Evolutionary conservation across 2,113 vertebrate genomes (phyloP), one percentile per base, ranked within the genome.

Genomic region (Aramus guarauna): DNA sequence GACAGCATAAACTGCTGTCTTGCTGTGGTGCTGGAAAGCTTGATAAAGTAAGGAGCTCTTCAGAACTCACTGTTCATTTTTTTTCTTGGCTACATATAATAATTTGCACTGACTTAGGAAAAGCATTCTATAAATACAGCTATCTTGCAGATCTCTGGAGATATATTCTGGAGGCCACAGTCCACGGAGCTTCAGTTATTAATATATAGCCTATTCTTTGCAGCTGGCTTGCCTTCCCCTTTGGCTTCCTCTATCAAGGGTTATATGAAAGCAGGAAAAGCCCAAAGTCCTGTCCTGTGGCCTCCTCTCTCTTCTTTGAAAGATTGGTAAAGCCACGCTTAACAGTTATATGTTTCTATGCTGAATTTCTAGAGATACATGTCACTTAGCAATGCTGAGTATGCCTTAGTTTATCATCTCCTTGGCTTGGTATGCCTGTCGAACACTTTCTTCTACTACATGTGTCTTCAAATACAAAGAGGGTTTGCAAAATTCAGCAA

Each of bases 281-380:
- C 41, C n/a, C 15, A 2, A 12, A 30, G 6, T 67, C 26, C 3
- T 67, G 13, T 56, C 37, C 36, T 52, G 41, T n/a, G 52, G 27
- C 23, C 52, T 89, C 10, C 27, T n/a, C 13, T 74, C 26, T 82
- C 29, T 32, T 30, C 47, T 74, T 52, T 6, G 2, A 9, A 67
- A 48, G 41, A 26, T 4, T 26, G 9, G 6, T 43, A 66, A 71
- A 89, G 62, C 56, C 12, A 2, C 4, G 1, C 11, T 66, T 32
- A 1, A 24, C 0, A 6, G 24, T n/a, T 84, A 5, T 2, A 0
- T 55, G 20, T 71, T 88, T 66, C 39, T 58, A 2, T 53, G 30
- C 55, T 74, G 72, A 50, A 34, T 78, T 88, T 66, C 37, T 74
- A 15, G 55, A 55, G 66, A 23, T 52, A 9, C 3, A 0, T 37